Evolutionary conservation across 2,888 invertebrate genomes (phyloP).

Genomic region (Metalampra italica): DNA sequence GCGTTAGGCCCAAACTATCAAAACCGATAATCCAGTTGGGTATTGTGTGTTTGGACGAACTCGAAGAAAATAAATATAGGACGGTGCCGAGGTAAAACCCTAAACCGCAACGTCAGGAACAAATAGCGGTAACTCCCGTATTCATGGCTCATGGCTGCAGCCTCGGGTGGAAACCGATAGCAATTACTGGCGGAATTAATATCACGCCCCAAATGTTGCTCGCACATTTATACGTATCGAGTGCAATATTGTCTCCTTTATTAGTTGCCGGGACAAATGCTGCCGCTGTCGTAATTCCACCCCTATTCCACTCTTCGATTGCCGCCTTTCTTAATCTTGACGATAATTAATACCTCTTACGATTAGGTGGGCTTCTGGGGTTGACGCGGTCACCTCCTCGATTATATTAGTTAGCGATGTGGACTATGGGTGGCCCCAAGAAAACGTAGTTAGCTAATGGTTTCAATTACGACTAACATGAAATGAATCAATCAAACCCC

Average conservation of each 20-base stretch:
- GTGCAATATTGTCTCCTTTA: constrained; percentile 79
- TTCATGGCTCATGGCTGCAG: constrained; percentile 76
- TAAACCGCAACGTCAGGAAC: constrained; percentile 76
- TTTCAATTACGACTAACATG: background rate
- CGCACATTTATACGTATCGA: constrained; percentile 77
- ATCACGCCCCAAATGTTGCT: constrained; percentile 76
- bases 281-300: constrained; percentile 60
- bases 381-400: constrained; percentile 25
- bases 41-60: constrained; percentile 60
- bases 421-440: background rate
- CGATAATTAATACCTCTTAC: constrained; percentile 66
- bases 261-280: constrained; percentile 75
- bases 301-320: constrained; percentile 61
- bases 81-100: constrained; percentile 63
- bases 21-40: constrained; percentile 56
- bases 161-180: constrained; percentile 72
- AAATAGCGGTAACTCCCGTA: constrained; percentile 77
- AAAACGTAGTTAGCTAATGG: background rate
- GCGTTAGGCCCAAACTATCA: constrained; percentile 48
- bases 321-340: constrained; percentile 66
- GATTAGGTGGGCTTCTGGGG: constrained; percentile 24
- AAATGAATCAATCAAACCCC: background rate
- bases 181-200: constrained; percentile 78
- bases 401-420: constrained; percentile 11
- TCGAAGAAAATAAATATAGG: constrained; percentile 75